These are phyloP conservation scores for Nymphicus hollandicus DNA, from an alignment of 2,113 vertebrate species.

Conservation along the genomic window DNA sequence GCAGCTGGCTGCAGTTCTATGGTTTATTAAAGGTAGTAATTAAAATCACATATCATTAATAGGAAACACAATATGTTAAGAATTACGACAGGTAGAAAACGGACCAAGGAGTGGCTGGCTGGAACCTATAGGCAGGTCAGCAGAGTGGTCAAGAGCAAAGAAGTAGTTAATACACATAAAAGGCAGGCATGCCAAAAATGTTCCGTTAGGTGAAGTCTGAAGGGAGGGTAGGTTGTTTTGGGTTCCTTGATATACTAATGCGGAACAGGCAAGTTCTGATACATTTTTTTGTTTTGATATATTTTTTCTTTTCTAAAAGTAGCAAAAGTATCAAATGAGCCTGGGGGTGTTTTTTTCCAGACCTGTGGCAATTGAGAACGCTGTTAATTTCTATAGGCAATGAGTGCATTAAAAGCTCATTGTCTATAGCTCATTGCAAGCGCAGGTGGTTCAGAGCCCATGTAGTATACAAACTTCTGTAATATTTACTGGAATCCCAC, in stretches of 20 bases:
- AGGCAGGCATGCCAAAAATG: not conserved
- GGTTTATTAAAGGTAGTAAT: not conserved
- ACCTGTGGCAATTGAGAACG: not conserved
- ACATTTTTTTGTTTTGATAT: rapidly evolving
- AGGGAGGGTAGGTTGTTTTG: not conserved
- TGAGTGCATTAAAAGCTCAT: not conserved
- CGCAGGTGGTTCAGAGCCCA: not conserved
- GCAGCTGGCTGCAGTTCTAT: not conserved
- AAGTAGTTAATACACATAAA: rapidly evolving
- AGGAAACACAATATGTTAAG: not conserved
- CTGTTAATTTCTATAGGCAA: not conserved
- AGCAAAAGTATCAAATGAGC: not conserved
- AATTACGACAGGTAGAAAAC: not conserved
- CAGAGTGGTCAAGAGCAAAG: not conserved
- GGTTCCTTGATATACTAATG: not conserved
- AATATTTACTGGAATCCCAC: not conserved
- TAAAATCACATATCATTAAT: not conserved
- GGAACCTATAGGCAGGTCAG: not conserved
- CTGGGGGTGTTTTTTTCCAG: rapidly evolving
- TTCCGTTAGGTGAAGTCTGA: not conserved
- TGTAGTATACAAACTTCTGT: not conserved
- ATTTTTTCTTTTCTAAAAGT: not conserved
- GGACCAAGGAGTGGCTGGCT: not conserved
- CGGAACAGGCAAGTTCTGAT: not conserved
- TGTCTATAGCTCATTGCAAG: no score